Base-by-base conservation (phyloP, 2,888 invertebrate genomes). In the Sarcophaga subvicina region DNA sequence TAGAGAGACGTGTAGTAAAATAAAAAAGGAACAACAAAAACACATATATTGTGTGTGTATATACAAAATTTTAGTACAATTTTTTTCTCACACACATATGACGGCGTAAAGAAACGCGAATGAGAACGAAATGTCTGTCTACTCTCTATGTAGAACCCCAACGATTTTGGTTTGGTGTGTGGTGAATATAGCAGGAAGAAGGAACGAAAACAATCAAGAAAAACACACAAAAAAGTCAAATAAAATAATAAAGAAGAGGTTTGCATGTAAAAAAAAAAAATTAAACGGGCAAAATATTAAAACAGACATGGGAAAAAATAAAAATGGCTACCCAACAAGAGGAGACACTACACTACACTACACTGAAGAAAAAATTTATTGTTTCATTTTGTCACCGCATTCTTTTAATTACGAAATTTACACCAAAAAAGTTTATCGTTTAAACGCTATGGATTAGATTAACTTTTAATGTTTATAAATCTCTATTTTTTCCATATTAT, bases 281-380 rank as follows among this genome's bases (percentile, higher is more conserved):
- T 80, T 87, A 86, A 83, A 86, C 77, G 62, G 80, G 60, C 82
- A 86, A 89, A 89, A 90, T 88, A 87, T 89, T 90, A 89, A 90
- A 90, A 90, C 89, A 88, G 88, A 84, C 75, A 87, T 67, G 88
- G 88, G 88, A 90, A 88, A 84, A 90, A 91, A 90, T 90, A 89
- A 91, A 91, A 90, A 90, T 90, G 91, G 91, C 91, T 90, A 89
- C 91, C 90, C 75, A 54, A 76, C 49, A 27, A 76, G 73, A 79
- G 47, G 64, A 80, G 70, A 63, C 78, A 66, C 64, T 54, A 67
- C 20, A 82, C 25, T 8, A 63, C 78, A 66, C 64, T 54, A 67
- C 20, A 82, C 25, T 8, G 59, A 62, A 62, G 10, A n/a, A 71
- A 49, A 60, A 73, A 60, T 60, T 45, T 59, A 22, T 47, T 45